These are phyloP conservation scores for Synodontis membranacea DNA, from an alignment of 2,113 vertebrate species.

Conservation along the genomic window DNA sequence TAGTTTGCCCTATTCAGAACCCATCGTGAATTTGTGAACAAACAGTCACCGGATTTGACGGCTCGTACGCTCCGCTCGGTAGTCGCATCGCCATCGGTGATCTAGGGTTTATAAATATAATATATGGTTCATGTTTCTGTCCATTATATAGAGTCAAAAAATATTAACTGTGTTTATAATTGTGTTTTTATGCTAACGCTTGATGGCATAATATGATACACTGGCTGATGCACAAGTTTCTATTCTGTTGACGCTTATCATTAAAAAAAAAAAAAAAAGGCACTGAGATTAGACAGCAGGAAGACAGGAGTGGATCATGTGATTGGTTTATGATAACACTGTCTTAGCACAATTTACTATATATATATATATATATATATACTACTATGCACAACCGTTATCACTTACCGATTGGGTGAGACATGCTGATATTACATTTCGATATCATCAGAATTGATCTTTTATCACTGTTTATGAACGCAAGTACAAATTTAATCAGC, in stretches of 20 bases:
- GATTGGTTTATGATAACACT: background rate
- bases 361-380: too few relatives aligned
- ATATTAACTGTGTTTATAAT: conserved; percentile 65
- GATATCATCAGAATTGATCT: background rate
- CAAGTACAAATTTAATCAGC: background rate
- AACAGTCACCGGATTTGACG: background rate
- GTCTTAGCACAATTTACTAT: background rate
- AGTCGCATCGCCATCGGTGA: conserved; percentile 52
- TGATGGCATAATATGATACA: conserved; percentile 67
- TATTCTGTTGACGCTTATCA: conserved; percentile 12
- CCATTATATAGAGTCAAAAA: conserved; percentile 62
- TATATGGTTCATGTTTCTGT: conserved; percentile 54
- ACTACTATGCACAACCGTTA: conserved; percentile 26
- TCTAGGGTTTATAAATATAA: conserved; percentile 69
- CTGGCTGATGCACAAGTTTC: conserved; percentile 58
- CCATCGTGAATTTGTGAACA: conserved; percentile 20
- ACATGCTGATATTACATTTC: background rate
- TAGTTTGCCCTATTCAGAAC: background rate
- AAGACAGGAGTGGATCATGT: background rate
- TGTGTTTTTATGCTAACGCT: conserved; percentile 63
- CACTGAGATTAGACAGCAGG: conserved; percentile 20
- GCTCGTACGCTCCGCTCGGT: conserved; percentile 20
- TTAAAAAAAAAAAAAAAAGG: background rate
- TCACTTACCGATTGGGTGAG: background rate
- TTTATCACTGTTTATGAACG: background rate